Conservation (phyloP, 1,140 invertebrate genomes). For the Choristoneura fumiferana region DNA sequence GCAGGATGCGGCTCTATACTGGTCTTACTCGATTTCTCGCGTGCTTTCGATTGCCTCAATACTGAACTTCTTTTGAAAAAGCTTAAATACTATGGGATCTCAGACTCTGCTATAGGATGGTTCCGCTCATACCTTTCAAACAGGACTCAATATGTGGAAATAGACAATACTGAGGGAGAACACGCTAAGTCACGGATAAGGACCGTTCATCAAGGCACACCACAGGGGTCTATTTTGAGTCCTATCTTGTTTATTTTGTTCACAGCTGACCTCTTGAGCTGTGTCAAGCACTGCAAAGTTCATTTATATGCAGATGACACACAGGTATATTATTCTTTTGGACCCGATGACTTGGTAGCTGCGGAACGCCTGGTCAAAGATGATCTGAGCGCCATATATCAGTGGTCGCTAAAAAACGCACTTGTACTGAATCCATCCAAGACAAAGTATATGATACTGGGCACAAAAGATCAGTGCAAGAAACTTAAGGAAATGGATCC, state of each 20-base stretch:
- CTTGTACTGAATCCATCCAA: conserved; percentile 27
- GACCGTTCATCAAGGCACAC: no score
- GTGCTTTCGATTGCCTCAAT: no score
- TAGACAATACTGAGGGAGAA: background rate
- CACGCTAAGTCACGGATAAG: no score
- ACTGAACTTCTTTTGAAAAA: background rate
- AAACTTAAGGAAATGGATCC: background rate
- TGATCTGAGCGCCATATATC: conserved; percentile 19
- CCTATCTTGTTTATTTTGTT: conserved; percentile 25
- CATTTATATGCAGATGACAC: no score
- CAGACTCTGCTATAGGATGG: background rate
- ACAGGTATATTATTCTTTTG: no score
- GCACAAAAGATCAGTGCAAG: conserved; percentile 15
- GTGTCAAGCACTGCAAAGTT: conserved; percentile 24
- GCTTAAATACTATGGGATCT: conserved; percentile 1
- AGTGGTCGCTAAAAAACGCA: conserved; percentile 21
- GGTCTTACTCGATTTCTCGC: no score
- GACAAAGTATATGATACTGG: conserved; percentile 26
- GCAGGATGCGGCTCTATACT: background rate
- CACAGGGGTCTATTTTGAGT: background rate
- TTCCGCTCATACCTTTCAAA: background rate
- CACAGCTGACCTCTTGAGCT: conserved; percentile 21
- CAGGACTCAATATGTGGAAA: background rate
- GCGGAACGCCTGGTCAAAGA: conserved; percentile 17
- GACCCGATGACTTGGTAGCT: background rate